Evolutionary conservation across 2,113 vertebrate genomes (phyloP).

Genomic region (Dryoscopus gambensis): DNA sequence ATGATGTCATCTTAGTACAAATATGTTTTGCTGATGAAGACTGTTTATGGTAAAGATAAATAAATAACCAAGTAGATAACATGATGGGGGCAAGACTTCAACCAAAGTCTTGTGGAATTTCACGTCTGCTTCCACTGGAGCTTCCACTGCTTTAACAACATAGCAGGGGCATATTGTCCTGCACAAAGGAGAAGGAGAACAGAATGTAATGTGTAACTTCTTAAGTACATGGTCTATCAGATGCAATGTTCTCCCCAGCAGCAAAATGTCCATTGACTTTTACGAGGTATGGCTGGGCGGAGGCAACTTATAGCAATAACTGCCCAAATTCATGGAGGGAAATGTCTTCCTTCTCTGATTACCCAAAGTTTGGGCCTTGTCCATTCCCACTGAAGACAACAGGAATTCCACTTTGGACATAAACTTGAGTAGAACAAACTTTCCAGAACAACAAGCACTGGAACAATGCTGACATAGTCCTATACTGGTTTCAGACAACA

Average conservation of each 20-base stretch:
- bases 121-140: background rate
- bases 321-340: background rate
- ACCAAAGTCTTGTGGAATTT: background rate
- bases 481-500: background rate
- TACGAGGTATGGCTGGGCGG: background rate
- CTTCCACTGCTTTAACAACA: background rate
- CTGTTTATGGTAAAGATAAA: background rate
- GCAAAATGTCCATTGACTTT: background rate
- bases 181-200: background rate
- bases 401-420: background rate
- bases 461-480: background rate
- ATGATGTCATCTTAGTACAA: background rate
- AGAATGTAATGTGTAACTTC: background rate
- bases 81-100: background rate
- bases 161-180: background rate
- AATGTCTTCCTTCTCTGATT: background rate
- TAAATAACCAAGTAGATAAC: background rate
- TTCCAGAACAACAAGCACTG: background rate
- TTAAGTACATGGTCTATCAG: background rate
- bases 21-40: background rate
- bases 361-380: background rate
- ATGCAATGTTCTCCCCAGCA: background rate
- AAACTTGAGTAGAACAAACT: background rate
- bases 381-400: background rate
- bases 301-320: background rate